Evolutionary conservation across 2,888 invertebrate species (phyloP).

Genomic region (Dolomedes plantarius): DNA sequence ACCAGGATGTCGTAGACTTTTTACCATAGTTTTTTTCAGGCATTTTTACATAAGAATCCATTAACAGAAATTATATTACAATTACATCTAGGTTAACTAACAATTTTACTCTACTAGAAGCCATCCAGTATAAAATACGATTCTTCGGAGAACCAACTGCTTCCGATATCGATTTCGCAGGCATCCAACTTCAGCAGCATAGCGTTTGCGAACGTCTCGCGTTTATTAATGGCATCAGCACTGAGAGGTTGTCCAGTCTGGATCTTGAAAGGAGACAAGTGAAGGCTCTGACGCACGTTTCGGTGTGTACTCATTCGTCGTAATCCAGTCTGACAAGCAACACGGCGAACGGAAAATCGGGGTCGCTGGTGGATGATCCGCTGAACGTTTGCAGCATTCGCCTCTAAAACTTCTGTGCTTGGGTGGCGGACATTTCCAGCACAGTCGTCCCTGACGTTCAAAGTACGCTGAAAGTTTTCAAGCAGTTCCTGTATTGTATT

Average conservation of each 20-base stretch:
- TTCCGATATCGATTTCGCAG: slow-evolving; percentile 23
- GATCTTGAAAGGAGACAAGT: slow-evolving; percentile 25
- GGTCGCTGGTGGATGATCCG: slow-evolving; percentile 2
- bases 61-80: too few species aligned
- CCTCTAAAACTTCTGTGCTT: too few species aligned
- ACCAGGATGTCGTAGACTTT: too few species aligned
- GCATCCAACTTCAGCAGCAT: slow-evolving; percentile 29
- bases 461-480: slow-evolving; percentile 11
- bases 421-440: too few species aligned
- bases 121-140: slow-evolving; percentile 75
- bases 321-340: slow-evolving; percentile 11
- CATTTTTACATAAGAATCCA: too few species aligned
- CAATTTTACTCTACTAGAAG: too few species aligned
- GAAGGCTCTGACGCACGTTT: slow-evolving; percentile 16
- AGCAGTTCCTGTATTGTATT: neutral
- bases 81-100: too few species aligned
- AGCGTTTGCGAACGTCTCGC: neutral
- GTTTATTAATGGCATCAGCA: neutral
- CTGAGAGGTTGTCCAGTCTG: too few species aligned
- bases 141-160: slow-evolving; percentile 71
- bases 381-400: slow-evolving; percentile 15
- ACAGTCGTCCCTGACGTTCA: slow-evolving; percentile 18
- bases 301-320: slow-evolving; percentile 2
- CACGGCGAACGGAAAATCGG: too few species aligned
- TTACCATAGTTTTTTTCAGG: too few species aligned